Percentiles rank a stretch among this genome's conserved stretches.
These are phyloP conservation scores for Orthosia cruda DNA, from an alignment of 2,888 invertebrate species.

Conservation along the genomic window DNA sequence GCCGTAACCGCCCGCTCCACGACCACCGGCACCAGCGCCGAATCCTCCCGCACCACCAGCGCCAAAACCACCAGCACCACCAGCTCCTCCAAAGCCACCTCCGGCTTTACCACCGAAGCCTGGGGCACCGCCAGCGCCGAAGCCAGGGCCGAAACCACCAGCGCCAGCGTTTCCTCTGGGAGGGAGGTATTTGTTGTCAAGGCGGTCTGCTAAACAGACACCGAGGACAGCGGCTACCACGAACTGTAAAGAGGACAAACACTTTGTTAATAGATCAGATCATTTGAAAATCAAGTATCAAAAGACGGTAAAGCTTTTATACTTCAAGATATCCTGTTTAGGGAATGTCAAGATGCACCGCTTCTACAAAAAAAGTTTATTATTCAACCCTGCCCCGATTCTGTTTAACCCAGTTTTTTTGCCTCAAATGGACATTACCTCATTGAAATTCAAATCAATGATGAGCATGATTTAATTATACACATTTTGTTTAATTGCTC, in stretches of 20 bases:
- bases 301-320: background rate
- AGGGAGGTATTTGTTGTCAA: conserved; percentile 90
- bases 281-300: background rate
- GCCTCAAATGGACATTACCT: conserved; percentile 40
- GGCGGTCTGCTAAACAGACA: conserved; percentile 87
- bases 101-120: conserved; percentile 64
- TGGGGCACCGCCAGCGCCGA: conserved; percentile 69
- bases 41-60: conserved; percentile 66
- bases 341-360: conserved; percentile 29
- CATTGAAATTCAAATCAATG: conserved; percentile 69
- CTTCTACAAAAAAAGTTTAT: conserved; percentile 13
- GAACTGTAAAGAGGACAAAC: conserved; percentile 77
- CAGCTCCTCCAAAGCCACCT: conserved; percentile 71
- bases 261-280: background rate
- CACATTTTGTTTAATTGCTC: conserved; percentile 61
- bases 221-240: conserved; percentile 87
- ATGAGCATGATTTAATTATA: conserved; percentile 68
- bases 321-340: background rate
- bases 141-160: conserved; percentile 84
- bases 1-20: conserved; percentile 60
- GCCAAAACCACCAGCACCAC: conserved; percentile 83
- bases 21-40: conserved; percentile 64
- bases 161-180: conserved; percentile 88
- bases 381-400: conserved; percentile 58
- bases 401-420: conserved; percentile 52